Conservation (phyloP, 2,888 invertebrate species). For the Timema podura region DNA sequence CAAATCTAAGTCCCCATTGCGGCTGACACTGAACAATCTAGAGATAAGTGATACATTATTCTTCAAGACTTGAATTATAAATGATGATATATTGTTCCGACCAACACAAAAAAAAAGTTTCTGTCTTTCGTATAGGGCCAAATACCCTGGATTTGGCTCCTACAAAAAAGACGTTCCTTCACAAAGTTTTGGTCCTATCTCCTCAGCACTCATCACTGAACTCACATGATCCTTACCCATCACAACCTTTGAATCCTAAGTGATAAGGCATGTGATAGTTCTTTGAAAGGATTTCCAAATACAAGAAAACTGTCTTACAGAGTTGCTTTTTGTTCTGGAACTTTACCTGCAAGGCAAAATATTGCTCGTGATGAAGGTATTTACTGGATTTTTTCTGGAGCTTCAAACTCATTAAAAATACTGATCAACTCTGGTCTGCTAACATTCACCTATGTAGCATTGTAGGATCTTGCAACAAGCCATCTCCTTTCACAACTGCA, state of each 20-base stretch:
- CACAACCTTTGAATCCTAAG: too few species aligned
- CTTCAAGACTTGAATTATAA: not conserved
- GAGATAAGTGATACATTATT: not conserved
- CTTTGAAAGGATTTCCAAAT: not conserved
- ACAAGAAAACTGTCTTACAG: not conserved
- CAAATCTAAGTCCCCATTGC: not conserved
- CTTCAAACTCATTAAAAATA: not conserved
- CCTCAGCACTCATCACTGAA: too few species aligned
- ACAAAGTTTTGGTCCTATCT: too few species aligned
- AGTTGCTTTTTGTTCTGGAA: not conserved
- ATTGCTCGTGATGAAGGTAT: not conserved
- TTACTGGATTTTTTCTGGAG: not conserved
- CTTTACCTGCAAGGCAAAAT: not conserved
- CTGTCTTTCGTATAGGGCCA: too few species aligned
- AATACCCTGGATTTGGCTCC: too few species aligned
- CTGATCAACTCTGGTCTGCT: constrained; percentile 23
- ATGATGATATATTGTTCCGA: too few species aligned
- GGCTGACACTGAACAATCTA: not conserved
- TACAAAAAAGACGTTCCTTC: too few species aligned
- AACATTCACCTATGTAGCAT: constrained; percentile 31
- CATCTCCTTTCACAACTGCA: constrained; percentile 33
- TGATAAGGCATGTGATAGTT: not conserved
- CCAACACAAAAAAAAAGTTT: too few species aligned
- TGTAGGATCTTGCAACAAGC: constrained; percentile 32
- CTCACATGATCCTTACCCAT: too few species aligned